Base-by-base conservation (phyloP, 2,888 invertebrate species). In the Drosophila pegasa region DNA sequence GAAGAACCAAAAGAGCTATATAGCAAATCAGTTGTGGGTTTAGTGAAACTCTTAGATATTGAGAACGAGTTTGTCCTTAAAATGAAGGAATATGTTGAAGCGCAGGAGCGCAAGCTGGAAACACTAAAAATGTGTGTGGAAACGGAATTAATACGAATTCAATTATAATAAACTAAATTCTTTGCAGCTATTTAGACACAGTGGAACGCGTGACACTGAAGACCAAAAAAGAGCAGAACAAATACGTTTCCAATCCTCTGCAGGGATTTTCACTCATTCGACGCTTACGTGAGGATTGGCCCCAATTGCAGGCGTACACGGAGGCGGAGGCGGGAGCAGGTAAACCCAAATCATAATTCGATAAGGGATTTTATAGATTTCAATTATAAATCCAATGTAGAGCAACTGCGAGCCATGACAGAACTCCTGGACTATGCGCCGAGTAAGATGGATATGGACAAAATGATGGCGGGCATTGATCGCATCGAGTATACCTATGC, bases 261-360 rank as follows among this genome's bases (percentile, higher is more conserved):
- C 67, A 72, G 1, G 68, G 63, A 0, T 85, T 80, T 16, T 55
- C 56, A 6, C 47, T 85, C 0, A 40, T 86, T 1, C 48, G 84
- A 52, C 78, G 84, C 0, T 10, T 83, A 3, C 64, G 71, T 0
- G 50, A 75, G 29, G 84, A 86, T 6, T 85, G 86, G 83, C 54
- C n/a, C 0, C 31, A 51, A 16, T 48, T 68, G 58, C 75, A 76
- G 16, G 27, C 40, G 0, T 74, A 58, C 6, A 52, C 55, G 2
- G 33, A 40, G 1, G 5, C 22, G 2, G 25, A 48, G 0, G n/a
- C 45, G 7, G 79, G 62, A 14, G 1, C 18, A 64, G 66, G 78
- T 78, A 72, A 69, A 2, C 3, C 3, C 9, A 1, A 14, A 16
- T 2, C 10, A 1, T 0, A 14, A 16, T 40, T 16, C 8, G 22